phyloP scores from a whole-genome alignment of 2,888 invertebrate genomes.

The Pollenia angustigena region DNA sequence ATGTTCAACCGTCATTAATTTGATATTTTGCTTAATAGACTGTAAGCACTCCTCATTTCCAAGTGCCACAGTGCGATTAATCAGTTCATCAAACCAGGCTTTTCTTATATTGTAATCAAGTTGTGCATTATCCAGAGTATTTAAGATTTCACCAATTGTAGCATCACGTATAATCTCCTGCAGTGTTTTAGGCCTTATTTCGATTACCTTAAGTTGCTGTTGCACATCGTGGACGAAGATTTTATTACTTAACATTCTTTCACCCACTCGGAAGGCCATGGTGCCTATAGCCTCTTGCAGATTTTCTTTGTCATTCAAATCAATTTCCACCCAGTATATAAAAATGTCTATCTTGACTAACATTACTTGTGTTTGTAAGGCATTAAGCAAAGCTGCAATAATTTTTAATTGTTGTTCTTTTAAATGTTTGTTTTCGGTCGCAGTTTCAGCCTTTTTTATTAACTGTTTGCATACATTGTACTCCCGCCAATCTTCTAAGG shows the following conservation, averaged over 20 bases:
- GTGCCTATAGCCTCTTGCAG: constrained; percentile 79
- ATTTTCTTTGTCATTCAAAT: constrained; percentile 75
- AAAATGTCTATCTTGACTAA: constrained; percentile 79
- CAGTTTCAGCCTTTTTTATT: constrained; percentile 47
- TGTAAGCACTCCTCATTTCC: constrained; percentile 80
- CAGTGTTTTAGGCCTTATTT: constrained; percentile 78
- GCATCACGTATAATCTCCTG: constrained; percentile 77
- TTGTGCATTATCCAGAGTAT: constrained; percentile 75
- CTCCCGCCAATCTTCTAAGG: constrained; percentile 74
- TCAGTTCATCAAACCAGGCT: constrained; percentile 78
- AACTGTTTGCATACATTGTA: constrained; percentile 76
- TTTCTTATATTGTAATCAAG: constrained; percentile 72
- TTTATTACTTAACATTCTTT: constrained; percentile 76
- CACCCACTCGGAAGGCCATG: constrained; percentile 76
- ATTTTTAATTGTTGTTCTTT: constrained; percentile 78
- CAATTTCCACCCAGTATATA: constrained; percentile 80
- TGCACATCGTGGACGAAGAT: constrained; percentile 78
- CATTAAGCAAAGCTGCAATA: constrained; percentile 77
- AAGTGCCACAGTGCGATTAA: constrained; percentile 77
- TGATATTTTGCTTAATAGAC: constrained; percentile 76
- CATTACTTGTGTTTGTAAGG: constrained; percentile 79
- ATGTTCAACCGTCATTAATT: constrained; percentile 75
- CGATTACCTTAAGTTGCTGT: constrained; percentile 77
- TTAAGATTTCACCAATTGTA: constrained; percentile 79
- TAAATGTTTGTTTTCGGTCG: constrained; percentile 52